Base-by-base conservation (phyloP, 2,113 vertebrate species). In the Martes martes region DNA sequence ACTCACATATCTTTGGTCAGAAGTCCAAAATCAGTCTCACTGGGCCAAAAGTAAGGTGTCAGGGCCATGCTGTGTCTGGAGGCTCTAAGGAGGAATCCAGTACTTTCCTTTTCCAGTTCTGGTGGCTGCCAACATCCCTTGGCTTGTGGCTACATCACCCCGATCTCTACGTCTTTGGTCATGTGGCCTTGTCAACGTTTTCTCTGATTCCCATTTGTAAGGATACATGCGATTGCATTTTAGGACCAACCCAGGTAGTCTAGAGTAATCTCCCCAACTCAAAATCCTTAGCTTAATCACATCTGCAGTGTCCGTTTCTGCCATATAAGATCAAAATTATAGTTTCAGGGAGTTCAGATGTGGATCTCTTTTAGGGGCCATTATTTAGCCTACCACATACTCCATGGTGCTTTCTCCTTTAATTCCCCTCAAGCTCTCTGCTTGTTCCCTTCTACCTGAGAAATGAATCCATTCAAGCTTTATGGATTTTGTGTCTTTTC, bases 401-500 rank as follows among this genome's bases (percentile, higher is more conserved):
- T 76, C 47, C 36, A 93, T 65, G 57, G 50, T 91, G 28, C 82
- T 96, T 96, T 96, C 31, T 85, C 57, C 42, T 96, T 89, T 93
- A 95, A 92, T 80, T 96, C 80, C 67, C 67, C 47, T 91, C 7
- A 90, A 52, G 26, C 26, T 4, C 39, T 95, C 45, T 80, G 55
- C 80, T 83, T 63, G 23, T 85, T 76, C 65, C 57, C 16, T 96
- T 67, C 52, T 89, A 28, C 65, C 79, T 96, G 59, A 92, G 92
- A 96, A 98, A 95, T 78, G 45, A 98, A 61, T 83, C 55, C 82
- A 95, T 92, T 97, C n/a, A 85, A 93, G n/a, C 65, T 91, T 91
- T 83, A 82, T 26, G 52, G 74, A 86, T 92, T 96, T 97, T 84
- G 11, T 82, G 50, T 97, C 63, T 95, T 45, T 95, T 94, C 91